These are phyloP conservation scores for Ciconia nigra DNA, from an alignment of 2,797 vertebrate genomes.

Conservation along the genomic window DNA sequence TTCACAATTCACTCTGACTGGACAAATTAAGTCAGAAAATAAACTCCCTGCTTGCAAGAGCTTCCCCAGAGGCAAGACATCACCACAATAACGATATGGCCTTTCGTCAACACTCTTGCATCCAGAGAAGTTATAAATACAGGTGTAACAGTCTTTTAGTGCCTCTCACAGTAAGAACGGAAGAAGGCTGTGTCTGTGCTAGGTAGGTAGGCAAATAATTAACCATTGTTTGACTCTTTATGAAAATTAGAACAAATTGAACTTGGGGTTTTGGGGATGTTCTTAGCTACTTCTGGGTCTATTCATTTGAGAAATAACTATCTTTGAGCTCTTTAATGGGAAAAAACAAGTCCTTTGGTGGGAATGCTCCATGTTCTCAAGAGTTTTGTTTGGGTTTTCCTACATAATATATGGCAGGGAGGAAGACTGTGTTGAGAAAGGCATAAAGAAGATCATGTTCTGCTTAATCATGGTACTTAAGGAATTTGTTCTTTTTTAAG, in stretches of 20 bases:
- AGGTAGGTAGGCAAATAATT: not conserved
- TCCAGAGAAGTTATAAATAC: not conserved
- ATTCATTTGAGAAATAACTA: not conserved
- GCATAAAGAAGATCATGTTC: not conserved
- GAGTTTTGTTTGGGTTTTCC: not conserved
- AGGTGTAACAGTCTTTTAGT: not conserved
- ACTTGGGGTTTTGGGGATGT: not conserved
- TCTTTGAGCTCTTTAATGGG: not conserved
- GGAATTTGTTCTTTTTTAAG: not conserved
- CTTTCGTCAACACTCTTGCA: not conserved
- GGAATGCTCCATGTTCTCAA: not conserved
- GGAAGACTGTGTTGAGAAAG: not conserved
- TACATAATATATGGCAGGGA: not conserved
- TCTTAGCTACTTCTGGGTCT: not conserved
- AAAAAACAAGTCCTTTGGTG: not conserved
- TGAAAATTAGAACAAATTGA: not conserved
- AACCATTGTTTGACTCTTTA: not conserved
- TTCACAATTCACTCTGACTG: not conserved
- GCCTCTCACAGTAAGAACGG: not conserved
- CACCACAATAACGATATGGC: not conserved
- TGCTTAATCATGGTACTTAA: not conserved
- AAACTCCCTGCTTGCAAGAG: not conserved
- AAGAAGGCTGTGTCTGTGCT: accelerated
- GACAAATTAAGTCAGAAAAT: not conserved
- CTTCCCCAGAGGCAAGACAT: not conserved